These are phyloP conservation scores for Thera britannica DNA, from an alignment of 2,888 invertebrate species.

Conservation along the genomic window DNA sequence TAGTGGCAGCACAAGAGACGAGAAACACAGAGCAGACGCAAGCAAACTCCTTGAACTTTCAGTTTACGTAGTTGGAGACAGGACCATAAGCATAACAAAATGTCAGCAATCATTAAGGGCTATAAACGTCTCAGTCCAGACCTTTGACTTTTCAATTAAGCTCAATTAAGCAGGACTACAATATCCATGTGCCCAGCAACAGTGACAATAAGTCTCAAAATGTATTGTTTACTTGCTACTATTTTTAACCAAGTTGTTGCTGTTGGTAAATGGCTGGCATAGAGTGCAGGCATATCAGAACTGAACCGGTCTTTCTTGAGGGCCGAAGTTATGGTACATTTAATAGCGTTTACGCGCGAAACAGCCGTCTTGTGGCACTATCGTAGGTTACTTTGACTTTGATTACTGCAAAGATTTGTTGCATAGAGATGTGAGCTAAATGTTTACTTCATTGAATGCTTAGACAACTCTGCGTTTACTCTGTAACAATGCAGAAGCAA, in stretches of 20 bases:
- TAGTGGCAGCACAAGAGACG: neutral
- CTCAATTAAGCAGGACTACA: conserved; percentile 56
- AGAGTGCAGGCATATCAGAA: conserved; percentile 60
- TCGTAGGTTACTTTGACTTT: conserved; percentile 8
- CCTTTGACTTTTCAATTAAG: conserved; percentile 67
- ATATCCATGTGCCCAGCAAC: conserved; percentile 49
- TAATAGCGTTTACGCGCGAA: conserved; percentile 44
- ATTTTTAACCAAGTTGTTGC: conserved; percentile 51
- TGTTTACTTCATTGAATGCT: neutral
- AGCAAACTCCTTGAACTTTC: conserved; percentile 21
- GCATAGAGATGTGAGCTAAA: neutral
- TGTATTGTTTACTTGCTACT: conserved; percentile 46
- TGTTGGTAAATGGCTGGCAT: conserved; percentile 48
- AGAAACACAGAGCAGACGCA: neutral
- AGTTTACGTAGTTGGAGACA: conserved; percentile 40
- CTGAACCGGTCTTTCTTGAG: conserved; percentile 61
- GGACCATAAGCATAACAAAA: conserved; percentile 48
- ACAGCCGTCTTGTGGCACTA: conserved; percentile 39
- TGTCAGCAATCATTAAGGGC: conserved; percentile 50
- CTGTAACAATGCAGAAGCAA: conserved; percentile 26
- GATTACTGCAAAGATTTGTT: conserved; percentile 12
- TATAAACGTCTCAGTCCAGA: conserved; percentile 44
- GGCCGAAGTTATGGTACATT: conserved; percentile 47
- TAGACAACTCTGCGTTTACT: neutral
- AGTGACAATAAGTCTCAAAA: conserved; percentile 44